Percentiles rank a stretch among this genome's conserved stretches.
These are phyloP conservation scores for Drosophila histrio DNA, from an alignment of 2,888 invertebrate species.

Conservation along the genomic window DNA sequence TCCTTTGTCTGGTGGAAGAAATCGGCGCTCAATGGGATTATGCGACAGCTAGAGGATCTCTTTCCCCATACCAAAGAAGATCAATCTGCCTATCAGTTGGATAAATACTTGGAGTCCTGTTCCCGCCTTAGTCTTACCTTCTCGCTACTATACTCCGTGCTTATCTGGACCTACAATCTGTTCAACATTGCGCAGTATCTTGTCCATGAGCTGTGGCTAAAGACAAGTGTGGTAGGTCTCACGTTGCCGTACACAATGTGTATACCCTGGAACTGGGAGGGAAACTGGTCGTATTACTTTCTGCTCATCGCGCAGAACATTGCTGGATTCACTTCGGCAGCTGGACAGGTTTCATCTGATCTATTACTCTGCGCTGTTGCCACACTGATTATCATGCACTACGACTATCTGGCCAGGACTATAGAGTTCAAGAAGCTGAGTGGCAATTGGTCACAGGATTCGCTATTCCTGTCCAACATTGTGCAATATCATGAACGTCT, in stretches of 20 bases:
- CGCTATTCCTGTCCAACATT: conserved; percentile 36
- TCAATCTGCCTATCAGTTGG: conserved; percentile 50
- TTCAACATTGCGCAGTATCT: conserved; percentile 65
- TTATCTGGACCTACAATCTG: conserved; percentile 82
- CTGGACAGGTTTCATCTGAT: conserved; percentile 80
- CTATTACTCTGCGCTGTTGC: conserved; percentile 75
- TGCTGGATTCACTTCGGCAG: conserved; percentile 73
- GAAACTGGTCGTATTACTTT: conserved; percentile 67
- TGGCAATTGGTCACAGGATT: conserved; percentile 46
- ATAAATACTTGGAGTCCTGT: conserved; percentile 50
- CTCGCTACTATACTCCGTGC: conserved; percentile 70
- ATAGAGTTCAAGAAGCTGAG: conserved; percentile 37
- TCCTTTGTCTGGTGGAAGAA: conserved; percentile 71
- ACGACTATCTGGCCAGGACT: conserved; percentile 61
- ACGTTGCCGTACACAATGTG: conserved; percentile 70
- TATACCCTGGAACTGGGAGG: conserved; percentile 67
- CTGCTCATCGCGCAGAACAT: conserved; percentile 59
- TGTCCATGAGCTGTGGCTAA: conserved; percentile 59
- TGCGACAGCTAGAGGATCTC: conserved; percentile 58
- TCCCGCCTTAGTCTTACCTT: conserved; percentile 65
- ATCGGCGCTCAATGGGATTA: conserved; percentile 55
- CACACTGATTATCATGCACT: conserved; percentile 82
- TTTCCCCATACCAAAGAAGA: conserved; percentile 50
- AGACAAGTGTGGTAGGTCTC: conserved; percentile 47
- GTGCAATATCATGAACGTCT: conserved; percentile 73